A percentile compares a stretch with the other conserved stretches of the same genome.
Evolutionary conservation across 23 tunicate genomes (phyloP).

Genomic region (Ascidia mentula): DNA sequence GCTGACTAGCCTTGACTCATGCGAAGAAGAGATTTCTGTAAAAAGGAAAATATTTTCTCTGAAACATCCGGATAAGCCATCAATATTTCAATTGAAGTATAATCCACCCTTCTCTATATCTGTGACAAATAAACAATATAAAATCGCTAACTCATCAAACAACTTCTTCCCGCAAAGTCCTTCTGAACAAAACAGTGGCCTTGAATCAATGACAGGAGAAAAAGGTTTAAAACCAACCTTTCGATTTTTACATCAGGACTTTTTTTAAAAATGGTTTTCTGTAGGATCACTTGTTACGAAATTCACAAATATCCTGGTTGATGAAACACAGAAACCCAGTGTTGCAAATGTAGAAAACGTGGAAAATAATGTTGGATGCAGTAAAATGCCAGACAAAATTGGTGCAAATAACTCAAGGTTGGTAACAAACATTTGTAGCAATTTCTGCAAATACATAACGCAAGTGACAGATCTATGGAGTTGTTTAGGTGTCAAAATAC

Average conservation of each 20-base stretch:
- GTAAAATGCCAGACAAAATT: not conserved
- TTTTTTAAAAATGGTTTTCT: too few species aligned
- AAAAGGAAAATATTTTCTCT: not conserved
- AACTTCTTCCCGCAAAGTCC: not conserved
- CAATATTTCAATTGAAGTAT: not conserved
- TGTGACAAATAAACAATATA: not conserved
- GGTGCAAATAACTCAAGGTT: not conserved
- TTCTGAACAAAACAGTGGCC: slow-evolving; percentile 1
- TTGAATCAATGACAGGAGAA: slow-evolving; percentile 12
- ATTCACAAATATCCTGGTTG: slow-evolving; percentile 19
- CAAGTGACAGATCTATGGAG: too few species aligned
- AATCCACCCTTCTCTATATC: not conserved
- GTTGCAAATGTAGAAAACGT: not conserved
- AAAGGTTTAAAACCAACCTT: not conserved
- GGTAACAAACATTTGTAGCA: too few species aligned
- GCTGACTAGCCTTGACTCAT: too few species aligned
- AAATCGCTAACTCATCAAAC: not conserved
- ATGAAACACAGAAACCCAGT: not conserved
- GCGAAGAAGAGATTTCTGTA: not conserved
- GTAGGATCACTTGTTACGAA: slow-evolving; percentile 12
- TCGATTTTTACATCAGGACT: not conserved
- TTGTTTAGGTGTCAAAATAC: too few species aligned
- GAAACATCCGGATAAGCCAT: not conserved
- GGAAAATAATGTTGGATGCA: not conserved
- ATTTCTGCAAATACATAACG: too few species aligned